Conservation (phyloP, 2,113 vertebrate species). For the Vulpes lagopus region DNA sequence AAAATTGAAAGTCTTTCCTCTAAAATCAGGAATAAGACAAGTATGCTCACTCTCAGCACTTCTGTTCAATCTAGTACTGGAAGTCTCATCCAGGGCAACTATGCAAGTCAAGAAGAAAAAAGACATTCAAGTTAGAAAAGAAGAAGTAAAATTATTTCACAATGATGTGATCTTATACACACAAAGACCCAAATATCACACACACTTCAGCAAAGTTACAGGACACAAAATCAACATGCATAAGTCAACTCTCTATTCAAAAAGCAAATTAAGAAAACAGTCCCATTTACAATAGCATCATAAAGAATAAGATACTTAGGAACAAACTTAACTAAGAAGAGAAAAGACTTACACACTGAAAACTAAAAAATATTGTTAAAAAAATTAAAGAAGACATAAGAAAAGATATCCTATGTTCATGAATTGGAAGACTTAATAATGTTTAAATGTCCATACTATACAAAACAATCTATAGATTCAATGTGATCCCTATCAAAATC, state of each 20-base stretch:
- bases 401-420: neutral
- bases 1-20: neutral
- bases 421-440: neutral
- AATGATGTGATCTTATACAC: neutral
- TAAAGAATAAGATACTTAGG: neutral
- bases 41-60: neutral
- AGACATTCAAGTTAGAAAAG: neutral
- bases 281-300: neutral
- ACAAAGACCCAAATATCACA: neutral
- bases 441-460: neutral
- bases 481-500: neutral
- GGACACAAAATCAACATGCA: neutral
- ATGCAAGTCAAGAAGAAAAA: neutral
- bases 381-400: neutral
- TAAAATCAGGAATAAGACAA: neutral
- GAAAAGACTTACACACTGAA: neutral
- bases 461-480: neutral
- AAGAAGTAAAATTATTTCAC: neutral
- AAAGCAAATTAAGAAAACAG: neutral
- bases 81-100: neutral
- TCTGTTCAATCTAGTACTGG: neutral
- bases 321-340: neutral
- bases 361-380: neutral
- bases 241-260: neutral
- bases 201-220: neutral